Base-by-base conservation (phyloP, 2,888 invertebrate species). In the Drosophila neonasuta region DNA sequence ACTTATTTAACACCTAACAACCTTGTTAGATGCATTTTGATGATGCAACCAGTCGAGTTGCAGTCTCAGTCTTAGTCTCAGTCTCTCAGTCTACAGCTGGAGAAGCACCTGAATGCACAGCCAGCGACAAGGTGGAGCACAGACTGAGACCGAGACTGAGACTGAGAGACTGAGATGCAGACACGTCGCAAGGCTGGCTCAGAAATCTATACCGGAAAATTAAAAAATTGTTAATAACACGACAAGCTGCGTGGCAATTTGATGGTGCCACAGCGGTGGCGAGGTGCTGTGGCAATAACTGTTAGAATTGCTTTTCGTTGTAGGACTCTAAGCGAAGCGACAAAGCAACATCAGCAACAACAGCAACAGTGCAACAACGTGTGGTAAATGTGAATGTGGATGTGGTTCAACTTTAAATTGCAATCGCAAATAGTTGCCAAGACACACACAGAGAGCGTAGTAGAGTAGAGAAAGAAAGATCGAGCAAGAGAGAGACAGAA, bases 1-100 rank as follows among this genome's bases (percentile, higher is more conserved):
- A 77, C 88, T 85, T 88, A 87, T 88, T 87, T 87, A 88, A 88
- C 87, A 88, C 88, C 87, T 85, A 85, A 87, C 85, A 86, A 87
- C 87, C 87, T 86, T 87, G 86, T 86, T 84, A 84, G 83, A 84
- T 84, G 81, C 84, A 76, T 86, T 86, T 78, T 83, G 86, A 81
- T 85, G 85, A 83, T 80, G 85, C 76, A 71, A 77, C 67, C 74
- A 74, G 74, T 71, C 71, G 34, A 39, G 20, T 24, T 39, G n/a
- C 39, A 20, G 49, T 42, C 41, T 34, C 34, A 39, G 36, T 32
- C 49, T 7, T 29, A 20, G 49, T 42, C 41, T 34, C 34, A 39
- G 36, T 32, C 49, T 7, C 46, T 34, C 36, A 4, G 11, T 17
- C 30, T 42, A 24, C 58, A 63, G 62, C 58, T 57, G 51, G 49